Conservation (phyloP, 2,888 invertebrate species). For the Macaria notata region DNA sequence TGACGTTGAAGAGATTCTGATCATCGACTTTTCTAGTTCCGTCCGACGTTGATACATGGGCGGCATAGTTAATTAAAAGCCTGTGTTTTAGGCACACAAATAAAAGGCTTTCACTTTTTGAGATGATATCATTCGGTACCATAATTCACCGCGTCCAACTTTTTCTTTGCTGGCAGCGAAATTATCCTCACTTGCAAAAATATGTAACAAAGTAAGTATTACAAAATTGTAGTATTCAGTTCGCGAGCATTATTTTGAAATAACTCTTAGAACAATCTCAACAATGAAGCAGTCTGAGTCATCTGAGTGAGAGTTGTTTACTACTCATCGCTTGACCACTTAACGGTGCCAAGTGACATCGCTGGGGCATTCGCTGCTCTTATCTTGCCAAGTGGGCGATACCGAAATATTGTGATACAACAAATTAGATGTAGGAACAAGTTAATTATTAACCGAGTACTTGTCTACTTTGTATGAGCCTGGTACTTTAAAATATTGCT, state of each 20-base stretch:
- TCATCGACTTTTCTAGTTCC: slow-evolving; percentile 5
- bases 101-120: slow-evolving; percentile 6
- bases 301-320: slow-evolving; percentile 35
- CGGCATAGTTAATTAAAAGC: slow-evolving; percentile 8
- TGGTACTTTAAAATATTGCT: no score
- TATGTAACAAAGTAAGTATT: background rate
- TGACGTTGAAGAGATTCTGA: background rate
- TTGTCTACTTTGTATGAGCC: no score
- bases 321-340: slow-evolving; percentile 26
- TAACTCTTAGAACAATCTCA: slow-evolving; percentile 10
- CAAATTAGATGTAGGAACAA: no score
- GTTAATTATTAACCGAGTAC: no score
- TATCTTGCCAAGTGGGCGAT: slow-evolving; percentile 20
- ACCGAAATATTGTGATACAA: slow-evolving; percentile 6
- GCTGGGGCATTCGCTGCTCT: slow-evolving; percentile 23
- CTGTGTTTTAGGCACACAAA: slow-evolving; percentile 6
- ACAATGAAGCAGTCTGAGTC: slow-evolving; percentile 27
- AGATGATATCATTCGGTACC: background rate
- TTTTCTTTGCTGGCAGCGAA: background rate
- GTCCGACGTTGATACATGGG: slow-evolving; percentile 18
- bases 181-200: background rate
- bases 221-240: slow-evolving; percentile 5
- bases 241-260: slow-evolving; percentile 3
- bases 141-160: no score
- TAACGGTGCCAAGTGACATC: slow-evolving; percentile 29